These are phyloP conservation scores for Malaclemys terrapin DNA, from an alignment of 2,113 vertebrate genomes.

Conservation along the genomic window DNA sequence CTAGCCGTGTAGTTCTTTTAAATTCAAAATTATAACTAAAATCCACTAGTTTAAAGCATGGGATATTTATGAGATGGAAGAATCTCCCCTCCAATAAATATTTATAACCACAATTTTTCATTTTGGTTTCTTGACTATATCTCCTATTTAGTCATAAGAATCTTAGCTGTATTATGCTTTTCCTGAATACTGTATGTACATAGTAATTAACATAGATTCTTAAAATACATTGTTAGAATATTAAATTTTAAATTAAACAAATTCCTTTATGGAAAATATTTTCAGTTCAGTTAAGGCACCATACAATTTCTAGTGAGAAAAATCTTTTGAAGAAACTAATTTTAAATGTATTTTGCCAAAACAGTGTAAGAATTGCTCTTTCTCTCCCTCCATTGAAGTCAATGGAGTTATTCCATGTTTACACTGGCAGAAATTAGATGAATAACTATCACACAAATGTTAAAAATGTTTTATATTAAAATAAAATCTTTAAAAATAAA, in stretches of 20 bases:
- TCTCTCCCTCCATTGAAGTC: not conserved
- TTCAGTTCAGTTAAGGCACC: not conserved
- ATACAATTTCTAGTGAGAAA: not conserved
- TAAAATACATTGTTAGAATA: not conserved
- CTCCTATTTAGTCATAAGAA: conserved; percentile 24
- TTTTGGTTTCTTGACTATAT: conserved; percentile 21
- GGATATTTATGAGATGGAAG: conserved; percentile 52
- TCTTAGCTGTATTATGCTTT: conserved; percentile 45
- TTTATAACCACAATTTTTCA: conserved; percentile 47
- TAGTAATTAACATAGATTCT: conserved; percentile 33
- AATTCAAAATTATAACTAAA: conserved; percentile 48
- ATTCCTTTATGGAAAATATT: not conserved
- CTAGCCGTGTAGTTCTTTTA: not conserved
- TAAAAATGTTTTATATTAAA: conserved; percentile 6
- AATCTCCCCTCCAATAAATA: conserved; percentile 54
- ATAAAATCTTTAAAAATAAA: not conserved
- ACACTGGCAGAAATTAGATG: not conserved
- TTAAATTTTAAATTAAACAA: not conserved
- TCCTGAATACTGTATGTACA: not conserved
- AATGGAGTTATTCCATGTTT: not conserved
- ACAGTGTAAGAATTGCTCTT: not conserved
- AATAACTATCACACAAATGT: not conserved
- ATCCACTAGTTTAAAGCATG: conserved; percentile 29
- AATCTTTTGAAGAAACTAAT: not conserved
- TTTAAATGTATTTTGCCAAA: not conserved